Conservation (phyloP, 92 coral and sea anemone genomes). For the Meandrina meandrites region DNA sequence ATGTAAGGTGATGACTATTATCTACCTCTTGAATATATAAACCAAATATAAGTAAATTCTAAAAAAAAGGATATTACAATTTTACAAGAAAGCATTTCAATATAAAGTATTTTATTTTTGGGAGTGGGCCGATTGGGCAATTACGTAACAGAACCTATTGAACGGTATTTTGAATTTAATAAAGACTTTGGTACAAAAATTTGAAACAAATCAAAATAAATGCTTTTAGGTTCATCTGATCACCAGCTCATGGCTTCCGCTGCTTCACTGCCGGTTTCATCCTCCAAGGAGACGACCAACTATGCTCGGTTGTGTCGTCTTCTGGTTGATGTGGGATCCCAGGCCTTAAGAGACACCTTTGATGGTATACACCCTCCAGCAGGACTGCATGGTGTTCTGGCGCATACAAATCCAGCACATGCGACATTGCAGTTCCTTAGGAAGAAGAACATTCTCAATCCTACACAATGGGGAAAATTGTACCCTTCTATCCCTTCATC, state of each 20-base stretch:
- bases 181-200: too few species aligned
- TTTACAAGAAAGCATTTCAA: too few species aligned
- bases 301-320: background rate
- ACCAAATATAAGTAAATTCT: too few species aligned
- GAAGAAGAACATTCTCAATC: background rate
- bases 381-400: background rate
- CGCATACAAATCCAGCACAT: background rate
- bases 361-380: background rate
- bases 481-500: background rate
- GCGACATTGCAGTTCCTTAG: background rate
- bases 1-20: too few species aligned
- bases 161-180: too few species aligned
- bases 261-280: background rate
- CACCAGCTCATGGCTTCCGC: background rate
- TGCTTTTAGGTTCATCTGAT: background rate
- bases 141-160: too few species aligned
- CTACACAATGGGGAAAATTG: background rate
- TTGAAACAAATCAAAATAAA: too few species aligned
- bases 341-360: background rate
- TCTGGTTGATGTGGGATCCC: background rate
- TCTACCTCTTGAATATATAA: too few species aligned
- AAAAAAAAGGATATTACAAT: too few species aligned
- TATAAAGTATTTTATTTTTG: too few species aligned
- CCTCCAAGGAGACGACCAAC: conserved; percentile 1
- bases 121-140: too few species aligned